Evolutionary conservation across 2,797 vertebrate species (phyloP), one percentile per base, ranked within the genome.

Genomic region (Sebastes goodei): DNA sequence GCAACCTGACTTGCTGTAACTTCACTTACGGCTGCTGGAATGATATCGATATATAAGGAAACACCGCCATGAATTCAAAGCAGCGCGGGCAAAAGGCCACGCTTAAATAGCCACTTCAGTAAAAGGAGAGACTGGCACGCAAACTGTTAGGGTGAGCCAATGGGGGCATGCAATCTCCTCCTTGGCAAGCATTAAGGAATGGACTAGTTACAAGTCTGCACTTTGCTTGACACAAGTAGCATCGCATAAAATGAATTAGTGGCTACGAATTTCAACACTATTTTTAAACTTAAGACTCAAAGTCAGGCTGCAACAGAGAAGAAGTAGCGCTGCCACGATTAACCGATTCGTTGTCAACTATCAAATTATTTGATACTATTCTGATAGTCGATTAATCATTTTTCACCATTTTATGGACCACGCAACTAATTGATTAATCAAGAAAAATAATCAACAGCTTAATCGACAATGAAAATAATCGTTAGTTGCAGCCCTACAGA

Each of bases 41-140:
- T 52, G 33, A 66, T 46, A 71, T 1, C 12, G 29, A 75, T 69
- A 35, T 11, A 21, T 6, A 29, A 56, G 27, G 62, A 76, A 77
- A 33, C n/a, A 38, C 14, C 6, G 4, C 20, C 59, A 57, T 83
- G 74, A 76, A 65, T 77, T 53, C 49, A 53, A 53, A 53, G 29
- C 6, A 77, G 53, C 1, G 3, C 5, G 69, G 76, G 78, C 23
- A 33, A 46, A 65, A 25, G 2, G 3, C 76, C 67, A 79, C 62
- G 62, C 68, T 86, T 72, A 74, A 82, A 84, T n/a, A 77, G 33
- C 64, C 69, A 74, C 70, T 83, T 76, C 6, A 78, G 65, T 6
- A 67, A 53, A 74, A 78, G 55, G 68, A 23, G 73, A 38, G 46
- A 67, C 61, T 74, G 73, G 74, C 78, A 80, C 9, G 6, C 27